These are phyloP conservation scores for Zeus faber DNA, from an alignment of 2,113 vertebrate species.

Conservation along the genomic window DNA sequence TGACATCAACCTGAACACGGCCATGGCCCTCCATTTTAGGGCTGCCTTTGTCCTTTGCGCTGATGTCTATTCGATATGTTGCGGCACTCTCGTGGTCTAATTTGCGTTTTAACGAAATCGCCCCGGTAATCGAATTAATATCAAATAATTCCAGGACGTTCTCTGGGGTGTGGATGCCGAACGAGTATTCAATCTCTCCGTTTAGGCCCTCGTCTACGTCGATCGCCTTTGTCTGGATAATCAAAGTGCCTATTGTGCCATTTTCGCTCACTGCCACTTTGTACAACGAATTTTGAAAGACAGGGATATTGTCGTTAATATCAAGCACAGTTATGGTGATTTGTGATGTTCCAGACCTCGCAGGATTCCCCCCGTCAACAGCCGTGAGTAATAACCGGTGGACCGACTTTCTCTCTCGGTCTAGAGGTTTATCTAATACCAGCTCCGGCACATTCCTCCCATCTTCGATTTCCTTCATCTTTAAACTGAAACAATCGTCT, in stretches of 20 bases:
- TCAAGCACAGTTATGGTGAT: constrained; percentile 67
- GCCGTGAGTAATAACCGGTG: constrained; percentile 72
- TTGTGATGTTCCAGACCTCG: constrained; percentile 44
- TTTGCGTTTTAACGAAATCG: constrained; percentile 44
- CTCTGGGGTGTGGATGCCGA: constrained; percentile 43
- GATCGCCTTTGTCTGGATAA: constrained; percentile 70
- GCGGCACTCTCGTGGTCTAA: constrained; percentile 49
- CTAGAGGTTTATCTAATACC: constrained; percentile 60
- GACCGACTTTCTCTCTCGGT: constrained; percentile 61
- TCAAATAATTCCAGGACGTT: constrained; percentile 36
- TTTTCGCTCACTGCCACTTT: constrained; percentile 78
- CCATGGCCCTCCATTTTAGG: constrained; percentile 64
- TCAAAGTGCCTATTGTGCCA: constrained; percentile 49
- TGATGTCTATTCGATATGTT: constrained; percentile 50
- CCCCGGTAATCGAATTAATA: constrained; percentile 47
- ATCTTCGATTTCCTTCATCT: constrained; percentile 55
- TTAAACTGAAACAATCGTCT: constrained; percentile 61
- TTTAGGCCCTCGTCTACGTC: constrained; percentile 66
- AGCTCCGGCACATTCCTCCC: constrained; percentile 61
- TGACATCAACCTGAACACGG: constrained; percentile 51
- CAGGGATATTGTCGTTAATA: constrained; percentile 82
- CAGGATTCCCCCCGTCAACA: constrained; percentile 63
- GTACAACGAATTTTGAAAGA: constrained; percentile 78
- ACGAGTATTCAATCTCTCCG: constrained; percentile 57
- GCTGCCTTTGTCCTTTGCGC: constrained; percentile 49